phyloP scores from a whole-genome alignment of 2,888 invertebrate species.

The Amphipyra tragopoginis region DNA sequence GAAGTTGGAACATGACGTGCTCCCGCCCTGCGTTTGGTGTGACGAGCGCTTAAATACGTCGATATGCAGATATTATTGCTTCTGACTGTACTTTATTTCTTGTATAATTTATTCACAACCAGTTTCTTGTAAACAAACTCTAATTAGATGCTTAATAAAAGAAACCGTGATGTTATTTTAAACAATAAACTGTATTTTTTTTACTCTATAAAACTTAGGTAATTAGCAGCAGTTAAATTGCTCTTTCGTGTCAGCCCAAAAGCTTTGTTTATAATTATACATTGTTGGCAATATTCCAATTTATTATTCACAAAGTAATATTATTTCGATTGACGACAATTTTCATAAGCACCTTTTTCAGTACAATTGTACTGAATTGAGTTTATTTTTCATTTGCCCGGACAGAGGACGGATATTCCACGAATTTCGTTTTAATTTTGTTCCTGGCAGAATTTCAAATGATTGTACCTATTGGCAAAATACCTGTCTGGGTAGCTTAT shows the following conservation, averaged over 20 bases:
- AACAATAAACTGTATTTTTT: not conserved
- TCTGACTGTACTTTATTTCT: too few relatives aligned
- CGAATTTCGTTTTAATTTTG: conserved; percentile 63
- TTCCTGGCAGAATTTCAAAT: conserved; percentile 63
- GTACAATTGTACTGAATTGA: conserved; percentile 63
- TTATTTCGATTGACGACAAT: conserved; percentile 43
- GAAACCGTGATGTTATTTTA: not conserved
- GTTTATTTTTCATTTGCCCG: conserved; percentile 70
- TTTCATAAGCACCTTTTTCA: conserved; percentile 58
- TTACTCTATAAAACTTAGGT: conserved; percentile 1
- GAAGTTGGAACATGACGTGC: too few relatives aligned
- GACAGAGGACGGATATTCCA: conserved; percentile 55
- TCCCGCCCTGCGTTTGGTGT: too few relatives aligned
- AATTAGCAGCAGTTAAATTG: conserved; percentile 16
- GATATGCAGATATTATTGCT: too few relatives aligned
- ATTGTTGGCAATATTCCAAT: conserved; percentile 33
- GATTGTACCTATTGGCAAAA: conserved; percentile 55
- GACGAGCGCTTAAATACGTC: too few relatives aligned
- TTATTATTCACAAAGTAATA: conserved; percentile 38
- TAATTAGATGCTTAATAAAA: too few relatives aligned
- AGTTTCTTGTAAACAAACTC: too few relatives aligned
- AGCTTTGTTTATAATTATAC: conserved; percentile 29
- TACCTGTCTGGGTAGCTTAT: conserved; percentile 35
- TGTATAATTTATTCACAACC: too few relatives aligned
- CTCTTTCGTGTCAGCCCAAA: conserved; percentile 11